Percentiles rank a stretch among this genome's conserved stretches.
Conservation (phyloP, 2,888 invertebrate species). For the Macropis europaea region DNA sequence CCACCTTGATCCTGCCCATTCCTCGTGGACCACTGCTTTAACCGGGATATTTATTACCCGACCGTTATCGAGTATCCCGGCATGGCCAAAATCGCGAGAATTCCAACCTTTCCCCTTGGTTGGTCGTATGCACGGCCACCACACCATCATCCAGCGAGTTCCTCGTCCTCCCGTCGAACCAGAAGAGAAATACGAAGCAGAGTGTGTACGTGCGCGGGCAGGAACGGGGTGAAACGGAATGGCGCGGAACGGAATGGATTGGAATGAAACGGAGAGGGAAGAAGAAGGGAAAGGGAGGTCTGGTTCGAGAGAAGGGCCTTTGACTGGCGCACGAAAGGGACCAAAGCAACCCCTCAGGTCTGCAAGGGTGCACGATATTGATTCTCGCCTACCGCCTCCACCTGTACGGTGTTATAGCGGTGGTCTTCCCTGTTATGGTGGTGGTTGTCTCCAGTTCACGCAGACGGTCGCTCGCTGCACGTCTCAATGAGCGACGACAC, state of each 20-base stretch:
- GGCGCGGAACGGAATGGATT: slow-evolving; percentile 27
- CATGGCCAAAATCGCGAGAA: slow-evolving; percentile 55
- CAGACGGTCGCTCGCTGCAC: slow-evolving; percentile 48
- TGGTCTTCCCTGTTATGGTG: slow-evolving; percentile 7
- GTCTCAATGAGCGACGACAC: slow-evolving; percentile 68
- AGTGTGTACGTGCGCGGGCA: background rate
- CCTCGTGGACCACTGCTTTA: slow-evolving; percentile 43
- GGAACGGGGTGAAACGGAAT: slow-evolving; percentile 25
- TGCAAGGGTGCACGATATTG: slow-evolving; percentile 71
- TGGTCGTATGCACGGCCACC: background rate
- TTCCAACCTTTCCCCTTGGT: slow-evolving; percentile 31
- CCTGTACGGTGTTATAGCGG: slow-evolving; percentile 15
- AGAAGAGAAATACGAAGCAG: background rate
- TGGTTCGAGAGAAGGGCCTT: slow-evolving; percentile 53
- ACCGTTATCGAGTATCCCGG: slow-evolving; percentile 53
- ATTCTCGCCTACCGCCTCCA: slow-evolving; percentile 66
- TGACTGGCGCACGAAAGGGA: slow-evolving; percentile 61
- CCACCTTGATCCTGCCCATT: background rate
- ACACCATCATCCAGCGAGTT: background rate
- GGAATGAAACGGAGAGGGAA: slow-evolving; percentile 25
- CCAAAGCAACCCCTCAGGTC: slow-evolving; percentile 61
- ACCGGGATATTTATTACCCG: slow-evolving; percentile 55
- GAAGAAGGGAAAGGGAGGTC: background rate
- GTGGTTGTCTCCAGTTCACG: slow-evolving; percentile 19
- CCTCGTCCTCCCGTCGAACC: background rate